phyloP scores from a whole-genome alignment of 1,140 invertebrate genomes.

The Bombyx mandarina region DNA sequence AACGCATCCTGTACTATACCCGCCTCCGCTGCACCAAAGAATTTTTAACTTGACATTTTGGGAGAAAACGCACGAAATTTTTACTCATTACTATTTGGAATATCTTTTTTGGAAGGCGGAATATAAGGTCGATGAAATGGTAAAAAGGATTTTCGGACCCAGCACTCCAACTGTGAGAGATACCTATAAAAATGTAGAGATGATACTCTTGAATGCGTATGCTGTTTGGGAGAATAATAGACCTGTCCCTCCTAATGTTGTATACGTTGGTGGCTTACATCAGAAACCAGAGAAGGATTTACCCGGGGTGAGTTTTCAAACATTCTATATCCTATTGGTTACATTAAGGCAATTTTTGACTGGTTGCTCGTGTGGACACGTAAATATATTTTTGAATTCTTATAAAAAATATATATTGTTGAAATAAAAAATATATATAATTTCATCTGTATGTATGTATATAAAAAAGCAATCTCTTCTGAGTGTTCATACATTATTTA shows the following conservation, averaged over 20 bases:
- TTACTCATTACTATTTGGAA: constrained; percentile 5
- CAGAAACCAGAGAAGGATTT: constrained; percentile 41
- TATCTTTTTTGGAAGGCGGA: constrained; percentile 24
- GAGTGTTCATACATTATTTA: too few species aligned
- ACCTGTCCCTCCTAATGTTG: constrained; percentile 59
- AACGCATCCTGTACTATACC: constrained; percentile 56
- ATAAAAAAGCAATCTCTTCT: too few species aligned
- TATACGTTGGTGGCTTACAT: constrained; percentile 68
- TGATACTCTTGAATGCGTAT: constrained; percentile 71
- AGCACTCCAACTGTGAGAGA: constrained; percentile 46
- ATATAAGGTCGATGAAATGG: constrained; percentile 26
- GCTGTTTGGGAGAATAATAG: constrained; percentile 54
- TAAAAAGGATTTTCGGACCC: constrained; percentile 51
- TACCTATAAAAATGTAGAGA: constrained; percentile 60
- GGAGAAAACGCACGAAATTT: constrained; percentile 32
- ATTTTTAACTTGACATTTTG: constrained; percentile 24
- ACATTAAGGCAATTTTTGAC: too few species aligned
- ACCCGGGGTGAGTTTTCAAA: constrained; percentile 22
- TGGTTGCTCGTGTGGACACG: too few species aligned
- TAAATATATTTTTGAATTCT: too few species aligned
- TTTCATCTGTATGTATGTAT: too few species aligned
- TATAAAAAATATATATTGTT: too few species aligned
- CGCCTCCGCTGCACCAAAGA: constrained; percentile 33
- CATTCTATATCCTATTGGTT: not conserved
- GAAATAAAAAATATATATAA: too few species aligned